These are phyloP conservation scores for Pararge aegeria DNA, from an alignment of 1,140 invertebrate species.

Conservation along the genomic window DNA sequence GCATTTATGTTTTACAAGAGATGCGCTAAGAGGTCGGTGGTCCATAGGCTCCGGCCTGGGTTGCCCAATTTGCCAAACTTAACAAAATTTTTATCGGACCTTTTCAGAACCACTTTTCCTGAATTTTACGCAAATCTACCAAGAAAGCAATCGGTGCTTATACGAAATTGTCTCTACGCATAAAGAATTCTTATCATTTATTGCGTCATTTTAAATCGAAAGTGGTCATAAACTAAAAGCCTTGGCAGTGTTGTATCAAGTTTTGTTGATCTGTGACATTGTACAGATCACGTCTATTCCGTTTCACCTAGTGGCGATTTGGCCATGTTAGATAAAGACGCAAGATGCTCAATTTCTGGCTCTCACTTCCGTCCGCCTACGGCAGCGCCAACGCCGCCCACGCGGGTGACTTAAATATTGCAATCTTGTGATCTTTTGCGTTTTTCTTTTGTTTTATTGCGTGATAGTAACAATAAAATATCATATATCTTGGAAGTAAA, in stretches of 20 bases:
- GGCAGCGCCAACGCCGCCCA: constrained; percentile 59
- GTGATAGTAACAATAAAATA: neutral
- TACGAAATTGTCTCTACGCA: constrained; percentile 12
- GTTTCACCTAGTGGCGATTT: constrained; percentile 36
- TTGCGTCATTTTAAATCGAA: constrained; percentile 70
- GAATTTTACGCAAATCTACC: too few species aligned
- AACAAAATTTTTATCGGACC: too few species aligned
- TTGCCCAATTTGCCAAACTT: too few species aligned
- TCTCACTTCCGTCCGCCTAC: constrained; percentile 78
- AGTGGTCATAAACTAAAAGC: constrained; percentile 72
- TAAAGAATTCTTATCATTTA: constrained; percentile 36
- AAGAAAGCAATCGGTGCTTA: neutral
- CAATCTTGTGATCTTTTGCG: constrained; percentile 49
- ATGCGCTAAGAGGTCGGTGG: too few species aligned
- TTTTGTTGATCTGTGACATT: constrained; percentile 71
- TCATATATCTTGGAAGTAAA: neutral
- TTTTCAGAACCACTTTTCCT: too few species aligned
- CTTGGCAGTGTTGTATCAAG: constrained; percentile 64
- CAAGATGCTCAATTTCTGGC: constrained; percentile 47
- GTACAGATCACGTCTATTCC: constrained; percentile 51
- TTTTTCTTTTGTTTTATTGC: constrained; percentile 8
- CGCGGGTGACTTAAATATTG: constrained; percentile 67
- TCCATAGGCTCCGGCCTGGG: too few species aligned
- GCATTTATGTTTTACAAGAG: too few species aligned
- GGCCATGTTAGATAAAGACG: constrained; percentile 57